Base-by-base conservation (phyloP, 2,888 invertebrate genomes). In the Napeogenes inachia region DNA sequence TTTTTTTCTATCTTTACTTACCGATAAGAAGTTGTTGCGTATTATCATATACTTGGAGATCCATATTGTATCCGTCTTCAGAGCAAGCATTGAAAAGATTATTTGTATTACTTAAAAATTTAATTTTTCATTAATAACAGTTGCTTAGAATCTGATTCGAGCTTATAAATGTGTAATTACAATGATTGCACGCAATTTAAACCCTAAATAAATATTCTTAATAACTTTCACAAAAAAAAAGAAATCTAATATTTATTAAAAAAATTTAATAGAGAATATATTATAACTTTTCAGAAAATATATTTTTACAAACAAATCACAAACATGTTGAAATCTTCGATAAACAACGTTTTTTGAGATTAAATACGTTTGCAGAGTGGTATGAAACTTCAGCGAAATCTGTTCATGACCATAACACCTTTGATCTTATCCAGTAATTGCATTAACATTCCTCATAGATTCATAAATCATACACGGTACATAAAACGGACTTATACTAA, bases 31-130 rank as follows among this genome's bases (percentile, higher is more conserved):
- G 75, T 69, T 86, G 85, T 71, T 86, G 86, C 21, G 85, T 84
- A 70, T 85, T 87, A 72, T 87, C 86, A 66, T 84, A 86, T 67
- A 82, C 82, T 78, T 86, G 86, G 33, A 85, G 82, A 71, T 87
- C 86, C 85, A 85, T 80, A 66, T 79, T 73, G 69, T 80, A 81
- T 74, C 80, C 81, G 60, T 82, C 82, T 82, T 78, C 73, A 68
- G 62, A 53, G 70, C 65, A 66, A 79, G 85, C 85, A 78, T 68
- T 73, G 74, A 75, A 70, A 73, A 71, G 71, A 72, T 73, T 42
- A 46, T 2, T 35, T 50, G 13, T 21, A 59, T n/a, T 38, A 58
- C n/a, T 42, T 30, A 56, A 50, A 50, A 50, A 50, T 10, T 30
- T 13, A 50, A 8, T 30, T 12, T 21, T 21, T 1, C 21, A 21